Base-by-base conservation (phyloP, 2,888 invertebrate species). In the Diabrotica balteata region DNA sequence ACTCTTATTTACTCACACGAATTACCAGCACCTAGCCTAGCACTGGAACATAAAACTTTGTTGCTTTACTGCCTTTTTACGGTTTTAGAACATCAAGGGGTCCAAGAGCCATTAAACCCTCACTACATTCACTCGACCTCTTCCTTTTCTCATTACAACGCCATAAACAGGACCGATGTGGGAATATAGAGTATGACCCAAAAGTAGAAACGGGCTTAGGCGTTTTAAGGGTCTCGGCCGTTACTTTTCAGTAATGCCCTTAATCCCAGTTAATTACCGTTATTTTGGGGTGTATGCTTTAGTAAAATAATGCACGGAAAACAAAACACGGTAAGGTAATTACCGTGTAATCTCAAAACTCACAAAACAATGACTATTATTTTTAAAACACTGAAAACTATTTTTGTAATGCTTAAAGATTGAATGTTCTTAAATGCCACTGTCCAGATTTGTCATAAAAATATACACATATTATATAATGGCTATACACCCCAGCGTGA, bases 91-190 rank as follows among this genome's bases (percentile, higher is more conserved):
- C 53, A 11, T 53, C 42, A 32, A 53, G 10, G 42, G 53, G 32
- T 53, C 10, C 8, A 53, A 7, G 53, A 53, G 43, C 53, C 53
- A 53, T 53, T 32, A 53, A 53, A 53, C 53, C 42, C 42, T 53
- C 53, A n/a, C 53, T 53, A 53, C 53, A 53, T 53, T 53, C 53
- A 53, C 53, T 53, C 42, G 53, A 53, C 42, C 53, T 53, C n/a
- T 42, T 53, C 42, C 53, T 53, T 42, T 53, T 53, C 53, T 53
- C 53, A 53, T 53, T 53, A 53, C 53, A 53, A 53, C 32, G 32
- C 53, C 43, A 53, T 53, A 53, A 53, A 53, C 53, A 32, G 53
- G 53, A 53, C 32, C 43, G 42, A 53, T 53, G 42, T 53, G 53
- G 9, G 10, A 53, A 53, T 53, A 32, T 42, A 9, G 42, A 53